phyloP scores from a whole-genome alignment of 2,797 vertebrate species.

The Cryptoprocta ferox region DNA sequence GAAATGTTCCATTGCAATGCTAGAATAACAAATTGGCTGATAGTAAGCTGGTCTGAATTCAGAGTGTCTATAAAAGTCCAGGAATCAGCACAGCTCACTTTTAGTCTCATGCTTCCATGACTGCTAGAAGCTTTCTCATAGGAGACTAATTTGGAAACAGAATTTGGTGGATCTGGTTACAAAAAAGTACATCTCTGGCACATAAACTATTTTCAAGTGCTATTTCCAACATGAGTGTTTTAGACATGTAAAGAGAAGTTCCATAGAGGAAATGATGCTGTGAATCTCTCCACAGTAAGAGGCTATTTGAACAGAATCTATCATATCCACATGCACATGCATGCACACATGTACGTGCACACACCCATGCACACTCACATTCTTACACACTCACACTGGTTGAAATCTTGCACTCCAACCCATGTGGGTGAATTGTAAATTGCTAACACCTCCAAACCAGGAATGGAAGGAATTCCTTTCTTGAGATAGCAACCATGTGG shows the following conservation, averaged over 20 bases:
- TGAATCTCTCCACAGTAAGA: background rate
- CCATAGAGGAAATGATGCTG: background rate
- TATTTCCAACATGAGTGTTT: constrained; percentile 30
- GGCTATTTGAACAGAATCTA: background rate
- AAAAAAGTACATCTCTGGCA: background rate
- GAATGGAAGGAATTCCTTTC: background rate
- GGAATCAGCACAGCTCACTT: background rate
- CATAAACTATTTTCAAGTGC: constrained; percentile 15
- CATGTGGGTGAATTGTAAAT: background rate
- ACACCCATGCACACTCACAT: background rate
- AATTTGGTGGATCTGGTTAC: background rate
- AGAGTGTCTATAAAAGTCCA: background rate
- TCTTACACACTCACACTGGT: background rate
- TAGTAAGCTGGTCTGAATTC: background rate
- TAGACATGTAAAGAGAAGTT: background rate
- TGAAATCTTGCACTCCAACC: background rate
- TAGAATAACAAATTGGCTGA: background rate
- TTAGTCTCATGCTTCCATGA: background rate
- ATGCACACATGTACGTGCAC: no score
- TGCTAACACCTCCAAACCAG: background rate
- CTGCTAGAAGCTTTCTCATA: background rate
- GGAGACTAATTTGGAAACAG: constrained; percentile 25
- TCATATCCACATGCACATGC: background rate
- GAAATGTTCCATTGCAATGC: background rate
- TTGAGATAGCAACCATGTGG: background rate